These are phyloP conservation scores for Gambusia holbrooki DNA, from an alignment of 2,113 vertebrate genomes.

Conservation along the genomic window DNA sequence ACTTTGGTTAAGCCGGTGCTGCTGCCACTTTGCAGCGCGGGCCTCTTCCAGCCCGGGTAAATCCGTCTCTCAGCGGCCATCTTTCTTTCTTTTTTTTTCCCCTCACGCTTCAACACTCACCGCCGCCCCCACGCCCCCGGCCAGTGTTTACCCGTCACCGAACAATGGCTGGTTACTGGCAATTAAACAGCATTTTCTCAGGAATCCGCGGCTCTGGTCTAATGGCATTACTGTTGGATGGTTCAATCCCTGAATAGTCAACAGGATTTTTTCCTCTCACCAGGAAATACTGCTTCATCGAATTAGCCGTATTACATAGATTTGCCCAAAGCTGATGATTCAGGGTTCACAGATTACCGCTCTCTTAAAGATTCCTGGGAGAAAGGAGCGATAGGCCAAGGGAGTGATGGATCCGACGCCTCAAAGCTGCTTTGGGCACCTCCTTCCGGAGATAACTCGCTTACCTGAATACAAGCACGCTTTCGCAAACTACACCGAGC, in stretches of 20 bases:
- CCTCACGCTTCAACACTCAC: slow-evolving; percentile 57
- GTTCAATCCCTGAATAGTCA: slow-evolving; percentile 82
- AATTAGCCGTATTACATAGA: slow-evolving; percentile 83
- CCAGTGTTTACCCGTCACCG: slow-evolving; percentile 79
- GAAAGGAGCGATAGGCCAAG: slow-evolving; percentile 54
- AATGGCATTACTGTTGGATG: slow-evolving; percentile 81
- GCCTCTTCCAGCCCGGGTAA: slow-evolving; percentile 63
- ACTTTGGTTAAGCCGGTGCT: slow-evolving; percentile 94
- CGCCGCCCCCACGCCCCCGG: slow-evolving; percentile 36
- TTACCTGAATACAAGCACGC: slow-evolving; percentile 9
- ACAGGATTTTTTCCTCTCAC: slow-evolving; percentile 81
- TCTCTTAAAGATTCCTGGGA: slow-evolving; percentile 66
- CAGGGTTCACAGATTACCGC: slow-evolving; percentile 80
- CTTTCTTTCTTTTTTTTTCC: slow-evolving; percentile 1
- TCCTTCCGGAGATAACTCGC: slow-evolving; percentile 22
- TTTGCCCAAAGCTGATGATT: slow-evolving; percentile 82
- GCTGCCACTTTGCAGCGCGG: slow-evolving; percentile 82
- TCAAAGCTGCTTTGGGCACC: slow-evolving; percentile 19
- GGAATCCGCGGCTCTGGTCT: slow-evolving; percentile 79
- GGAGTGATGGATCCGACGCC: slow-evolving; percentile 40
- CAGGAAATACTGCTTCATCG: slow-evolving; percentile 80
- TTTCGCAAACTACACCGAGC: neutral
- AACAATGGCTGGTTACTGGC: slow-evolving; percentile 80
- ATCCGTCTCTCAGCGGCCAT: slow-evolving; percentile 69
- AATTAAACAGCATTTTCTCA: slow-evolving; percentile 80